Evolutionary conservation across 2,888 invertebrate species (phyloP).

Genomic region (Zaprionus obscuricornis): DNA sequence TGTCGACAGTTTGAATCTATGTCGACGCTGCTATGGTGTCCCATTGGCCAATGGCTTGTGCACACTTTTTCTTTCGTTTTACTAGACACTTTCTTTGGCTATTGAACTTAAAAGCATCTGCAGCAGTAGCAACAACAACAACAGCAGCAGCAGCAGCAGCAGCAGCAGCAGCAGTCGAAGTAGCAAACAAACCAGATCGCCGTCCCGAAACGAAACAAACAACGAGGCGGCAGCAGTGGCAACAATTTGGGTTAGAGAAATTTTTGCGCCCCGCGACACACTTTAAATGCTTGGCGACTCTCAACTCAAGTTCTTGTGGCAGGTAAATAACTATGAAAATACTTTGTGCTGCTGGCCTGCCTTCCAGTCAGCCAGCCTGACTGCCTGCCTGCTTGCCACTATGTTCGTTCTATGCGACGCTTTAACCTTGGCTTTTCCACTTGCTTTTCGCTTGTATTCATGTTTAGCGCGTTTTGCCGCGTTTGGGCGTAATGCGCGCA

Average conservation of each 20-base stretch:
- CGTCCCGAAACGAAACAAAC: constrained; percentile 39
- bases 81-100: constrained; percentile 74
- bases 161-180: constrained; percentile 30
- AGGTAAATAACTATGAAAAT: constrained; percentile 31
- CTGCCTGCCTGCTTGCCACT: no score
- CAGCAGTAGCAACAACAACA: constrained; percentile 22
- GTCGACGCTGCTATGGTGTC: constrained; percentile 33
- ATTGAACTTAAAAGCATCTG: constrained; percentile 71
- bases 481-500: constrained; percentile 71
- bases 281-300: no score
- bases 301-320: constrained; percentile 62
- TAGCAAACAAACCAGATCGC: constrained; percentile 45
- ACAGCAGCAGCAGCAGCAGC: constrained; percentile 30
- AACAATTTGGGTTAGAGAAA: constrained; percentile 77
- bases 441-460: background rate
- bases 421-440: constrained; percentile 77
- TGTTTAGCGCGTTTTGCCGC: background rate
- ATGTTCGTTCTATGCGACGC: constrained; percentile 64
- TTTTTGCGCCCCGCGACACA: constrained; percentile 73
- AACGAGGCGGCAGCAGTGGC: constrained; percentile 29
- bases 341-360: constrained; percentile 1
- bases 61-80: constrained; percentile 74
- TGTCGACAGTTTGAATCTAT: constrained; percentile 30
- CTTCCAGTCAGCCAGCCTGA: no score
- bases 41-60: constrained; percentile 44